These are phyloP conservation scores for Ophioninae sp. DNA, from an alignment of 2,888 invertebrate genomes.

Conservation along the genomic window DNA sequence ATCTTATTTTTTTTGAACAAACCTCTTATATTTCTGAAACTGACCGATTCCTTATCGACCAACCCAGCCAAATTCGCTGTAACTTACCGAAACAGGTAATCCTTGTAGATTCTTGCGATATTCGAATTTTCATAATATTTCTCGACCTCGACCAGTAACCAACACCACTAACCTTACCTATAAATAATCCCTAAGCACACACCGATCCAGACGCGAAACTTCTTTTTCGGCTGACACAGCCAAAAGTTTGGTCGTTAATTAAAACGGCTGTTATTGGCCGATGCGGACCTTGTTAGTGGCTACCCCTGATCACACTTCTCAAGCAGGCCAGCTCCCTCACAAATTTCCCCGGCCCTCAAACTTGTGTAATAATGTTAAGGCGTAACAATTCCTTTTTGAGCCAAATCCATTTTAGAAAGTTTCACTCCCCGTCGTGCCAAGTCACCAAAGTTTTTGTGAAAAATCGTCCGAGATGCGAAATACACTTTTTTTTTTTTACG, in stretches of 20 bases:
- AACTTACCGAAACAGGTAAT: neutral
- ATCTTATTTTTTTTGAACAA: too few relatives aligned
- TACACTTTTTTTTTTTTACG: neutral
- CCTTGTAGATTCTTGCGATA: neutral
- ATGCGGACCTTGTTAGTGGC: constrained; percentile 48
- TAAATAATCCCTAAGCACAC: neutral
- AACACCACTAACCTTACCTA: neutral
- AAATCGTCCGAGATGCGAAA: neutral
- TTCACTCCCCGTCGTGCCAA: constrained; percentile 1
- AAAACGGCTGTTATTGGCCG: constrained; percentile 54
- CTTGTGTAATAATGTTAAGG: constrained; percentile 56
- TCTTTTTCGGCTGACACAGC: constrained; percentile 13
- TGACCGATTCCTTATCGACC: too few relatives aligned
- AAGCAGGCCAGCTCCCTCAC: neutral
- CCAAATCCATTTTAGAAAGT: constrained; percentile 32
- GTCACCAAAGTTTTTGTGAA: neutral
- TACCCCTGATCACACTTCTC: constrained; percentile 49
- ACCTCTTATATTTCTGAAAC: too few relatives aligned
- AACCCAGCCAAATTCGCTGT: neutral
- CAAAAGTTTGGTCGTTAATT: constrained; percentile 59
- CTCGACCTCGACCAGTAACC: neutral
- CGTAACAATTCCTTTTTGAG: constrained; percentile 38
- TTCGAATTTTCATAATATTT: neutral
- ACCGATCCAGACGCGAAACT: neutral
- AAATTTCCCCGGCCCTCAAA: constrained; percentile 33